These are phyloP conservation scores for Pegea sp. DNA, from an alignment of 23 tunicate genomes.

Conservation along the genomic window DNA sequence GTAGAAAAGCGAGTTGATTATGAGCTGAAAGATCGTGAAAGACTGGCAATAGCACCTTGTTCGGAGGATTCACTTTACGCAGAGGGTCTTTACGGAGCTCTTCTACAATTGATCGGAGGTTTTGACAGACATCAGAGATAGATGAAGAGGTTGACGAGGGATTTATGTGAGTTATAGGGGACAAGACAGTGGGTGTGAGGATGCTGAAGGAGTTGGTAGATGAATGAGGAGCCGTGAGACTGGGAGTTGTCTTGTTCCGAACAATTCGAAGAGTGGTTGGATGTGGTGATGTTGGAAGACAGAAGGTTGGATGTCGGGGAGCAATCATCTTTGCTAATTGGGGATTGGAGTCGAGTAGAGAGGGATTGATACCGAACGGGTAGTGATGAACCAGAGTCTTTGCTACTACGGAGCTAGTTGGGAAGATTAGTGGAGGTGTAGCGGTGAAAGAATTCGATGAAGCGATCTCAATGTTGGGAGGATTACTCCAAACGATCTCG, in stretches of 20 bases:
- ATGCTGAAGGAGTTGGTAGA: slow-evolving; percentile 17
- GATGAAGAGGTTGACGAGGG: slow-evolving; percentile 11
- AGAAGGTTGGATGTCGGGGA: no score
- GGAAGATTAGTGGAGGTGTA: background rate
- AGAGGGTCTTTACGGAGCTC: slow-evolving; percentile 57
- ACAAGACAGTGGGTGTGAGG: slow-evolving; percentile 17
- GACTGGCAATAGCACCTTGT: slow-evolving; percentile 41
- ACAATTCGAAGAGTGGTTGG: no score
- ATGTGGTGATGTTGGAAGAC: no score
- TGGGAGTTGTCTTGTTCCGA: no score
- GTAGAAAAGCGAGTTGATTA: no score
- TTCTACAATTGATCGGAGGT: slow-evolving; percentile 35
- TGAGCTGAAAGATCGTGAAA: no score
- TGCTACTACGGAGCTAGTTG: slow-evolving; percentile 26
- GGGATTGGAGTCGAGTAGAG: slow-evolving; percentile 51
- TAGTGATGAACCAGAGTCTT: slow-evolving; percentile 58
- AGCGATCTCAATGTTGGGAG: no score
- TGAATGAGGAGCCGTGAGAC: slow-evolving; percentile 14
- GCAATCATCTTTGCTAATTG: slow-evolving; percentile 57
- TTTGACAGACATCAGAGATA: no score
- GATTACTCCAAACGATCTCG: no score
- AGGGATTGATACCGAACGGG: slow-evolving; percentile 70
- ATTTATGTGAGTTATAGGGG: slow-evolving; percentile 8
- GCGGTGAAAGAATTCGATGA: background rate
- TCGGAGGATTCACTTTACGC: slow-evolving; percentile 48